Base-by-base conservation (phyloP, 2,888 invertebrate genomes). In the Lutraria lutraria region DNA sequence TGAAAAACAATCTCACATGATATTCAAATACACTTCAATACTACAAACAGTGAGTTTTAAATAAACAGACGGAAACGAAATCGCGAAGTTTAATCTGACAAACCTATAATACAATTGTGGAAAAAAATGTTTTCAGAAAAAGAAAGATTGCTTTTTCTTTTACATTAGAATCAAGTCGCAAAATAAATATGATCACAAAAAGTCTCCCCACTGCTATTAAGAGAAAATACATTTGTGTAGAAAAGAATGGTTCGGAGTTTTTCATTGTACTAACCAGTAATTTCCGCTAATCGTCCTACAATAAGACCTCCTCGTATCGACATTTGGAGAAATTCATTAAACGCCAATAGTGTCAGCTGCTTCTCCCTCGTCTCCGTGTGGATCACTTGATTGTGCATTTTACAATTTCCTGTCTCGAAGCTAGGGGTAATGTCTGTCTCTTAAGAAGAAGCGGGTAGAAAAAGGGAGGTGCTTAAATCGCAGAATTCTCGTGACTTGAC, bases 251-350 rank as follows among this genome's bases (percentile, higher is more conserved):
- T 87, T 72, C 87, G 83, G 63, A 76, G 8, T 76, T 76, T 88
- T 88, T 85, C 79, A 87, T 79, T 86, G 88, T 76, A 83, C 81
- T 87, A 87, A 86, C 87, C 90, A 87, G 81, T 90, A 90, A 91
- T 91, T 91, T 91, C 68, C 72, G 76, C 89, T 91, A 91, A 91
- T 91, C 87, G 90, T 82, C 83, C 63, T 79, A 83, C 90, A 90
- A 91, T 91, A 88, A 81, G 83, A 81, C 87, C 84, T 87, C 89
- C 79, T 87, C 90, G 89, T 89, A 89, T 90, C 86, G 90, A 87
- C 87, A 87, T 89, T 81, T 52, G 89, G 76, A 89, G 63, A 91
- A 91, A 91, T 91, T 91, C 90, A 91, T 91, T 91, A 90, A 90
- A 86, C 90, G 89, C 88, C 85, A 81, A 63, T 60, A 79, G 83